phyloP scores from a whole-genome alignment of 2,113 vertebrate genomes.

The Orientallactaga bullata region DNA sequence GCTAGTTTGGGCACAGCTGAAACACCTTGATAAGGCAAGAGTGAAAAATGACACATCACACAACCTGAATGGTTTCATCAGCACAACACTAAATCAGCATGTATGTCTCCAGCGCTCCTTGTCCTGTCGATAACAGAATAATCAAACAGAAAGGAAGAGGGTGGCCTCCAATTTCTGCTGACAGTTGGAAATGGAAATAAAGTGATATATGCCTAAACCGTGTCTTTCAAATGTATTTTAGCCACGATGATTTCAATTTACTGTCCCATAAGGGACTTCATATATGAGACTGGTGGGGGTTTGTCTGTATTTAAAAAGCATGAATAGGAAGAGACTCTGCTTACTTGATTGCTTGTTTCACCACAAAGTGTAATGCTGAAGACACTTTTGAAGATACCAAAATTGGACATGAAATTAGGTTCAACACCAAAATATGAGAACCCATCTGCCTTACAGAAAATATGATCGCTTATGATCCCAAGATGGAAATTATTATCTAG shows the following conservation, averaged over 20 bases:
- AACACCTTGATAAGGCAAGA: slow-evolving; percentile 89
- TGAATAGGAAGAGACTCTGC: slow-evolving; percentile 58
- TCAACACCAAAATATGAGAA: neutral
- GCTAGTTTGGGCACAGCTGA: slow-evolving; percentile 87
- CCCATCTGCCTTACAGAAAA: neutral
- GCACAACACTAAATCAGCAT: slow-evolving; percentile 88
- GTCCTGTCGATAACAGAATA: slow-evolving; percentile 85
- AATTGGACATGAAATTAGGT: neutral
- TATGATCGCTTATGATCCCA: neutral
- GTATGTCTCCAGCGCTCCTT: slow-evolving; percentile 80
- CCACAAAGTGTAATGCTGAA: slow-evolving; percentile 46
- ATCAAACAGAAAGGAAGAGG: slow-evolving; percentile 82
- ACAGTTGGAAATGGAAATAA: slow-evolving; percentile 81
- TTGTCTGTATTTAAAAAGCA: slow-evolving; percentile 59
- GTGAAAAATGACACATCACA: slow-evolving; percentile 90
- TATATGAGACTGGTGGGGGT: slow-evolving; percentile 63
- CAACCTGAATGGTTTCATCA: slow-evolving; percentile 87
- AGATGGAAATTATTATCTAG: neutral
- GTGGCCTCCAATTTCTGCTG: slow-evolving; percentile 80
- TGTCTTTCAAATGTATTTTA: slow-evolving; percentile 82
- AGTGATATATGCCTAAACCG: slow-evolving; percentile 69
- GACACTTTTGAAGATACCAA: neutral
- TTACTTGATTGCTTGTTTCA: slow-evolving; percentile 63
- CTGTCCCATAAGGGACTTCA: slow-evolving; percentile 69
- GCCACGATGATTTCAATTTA: slow-evolving; percentile 76